These are phyloP conservation scores for Sebastes baramenuke DNA, from an alignment of 2,797 vertebrate species.

Conservation along the genomic window DNA sequence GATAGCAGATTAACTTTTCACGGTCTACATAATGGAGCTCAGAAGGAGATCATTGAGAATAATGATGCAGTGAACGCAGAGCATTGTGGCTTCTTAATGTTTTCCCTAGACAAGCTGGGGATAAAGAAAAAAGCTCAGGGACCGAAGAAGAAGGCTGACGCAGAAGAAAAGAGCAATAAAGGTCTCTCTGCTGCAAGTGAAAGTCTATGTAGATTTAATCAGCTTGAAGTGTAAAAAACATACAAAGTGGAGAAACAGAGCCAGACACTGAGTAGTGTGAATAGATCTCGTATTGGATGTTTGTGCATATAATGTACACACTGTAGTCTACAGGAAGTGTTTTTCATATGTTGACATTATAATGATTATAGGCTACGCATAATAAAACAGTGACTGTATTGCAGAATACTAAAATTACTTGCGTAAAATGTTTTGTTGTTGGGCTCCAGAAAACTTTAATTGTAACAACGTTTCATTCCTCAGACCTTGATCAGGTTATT, in stretches of 20 bases:
- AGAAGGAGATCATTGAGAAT: conserved; percentile 38
- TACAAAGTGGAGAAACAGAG: conserved; percentile 26
- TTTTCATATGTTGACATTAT: background rate
- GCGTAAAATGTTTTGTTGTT: background rate
- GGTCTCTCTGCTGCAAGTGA: background rate
- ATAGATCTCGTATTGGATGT: background rate
- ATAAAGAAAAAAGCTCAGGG: conserved; percentile 4
- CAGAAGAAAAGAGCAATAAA: conserved; percentile 15
- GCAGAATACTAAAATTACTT: background rate
- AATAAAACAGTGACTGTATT: background rate
- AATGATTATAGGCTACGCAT: background rate
- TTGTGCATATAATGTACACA: background rate
- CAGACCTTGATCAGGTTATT: too few relatives aligned
- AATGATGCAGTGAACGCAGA: conserved; percentile 31
- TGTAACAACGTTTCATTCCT: fast-evolving
- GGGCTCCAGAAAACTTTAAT: background rate
- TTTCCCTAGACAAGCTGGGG: conserved; percentile 7
- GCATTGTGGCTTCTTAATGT: conserved; percentile 28
- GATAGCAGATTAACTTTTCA: conserved; percentile 20
- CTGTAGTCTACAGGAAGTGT: background rate
- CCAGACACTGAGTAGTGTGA: conserved; percentile 17
- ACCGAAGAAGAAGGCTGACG: conserved; percentile 17
- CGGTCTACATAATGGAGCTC: conserved; percentile 23
- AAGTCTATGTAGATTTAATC: conserved; percentile 23
- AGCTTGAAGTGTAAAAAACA: conserved; percentile 6